A percentile compares a stretch with the other conserved stretches of the same genome.
Evolutionary conservation across 2,113 vertebrate species (phyloP).

Genomic region (Salvelinus sp.): DNA sequence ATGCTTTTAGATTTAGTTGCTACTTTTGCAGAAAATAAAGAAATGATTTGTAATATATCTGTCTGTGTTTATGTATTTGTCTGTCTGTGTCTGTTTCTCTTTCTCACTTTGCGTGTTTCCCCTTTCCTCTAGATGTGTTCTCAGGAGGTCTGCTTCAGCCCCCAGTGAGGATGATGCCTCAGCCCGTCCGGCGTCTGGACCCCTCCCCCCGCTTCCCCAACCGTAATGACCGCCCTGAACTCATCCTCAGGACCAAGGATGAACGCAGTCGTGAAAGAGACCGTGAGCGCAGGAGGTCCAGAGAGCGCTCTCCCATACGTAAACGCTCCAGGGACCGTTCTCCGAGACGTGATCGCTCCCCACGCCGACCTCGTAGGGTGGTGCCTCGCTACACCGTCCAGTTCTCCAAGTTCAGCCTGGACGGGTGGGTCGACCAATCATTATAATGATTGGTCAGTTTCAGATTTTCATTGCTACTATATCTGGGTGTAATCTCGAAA

Average conservation of each 20-base stretch:
- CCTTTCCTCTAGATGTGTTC: slow-evolving; percentile 68
- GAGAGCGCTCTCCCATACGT: slow-evolving; percentile 90
- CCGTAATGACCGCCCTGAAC: slow-evolving; percentile 90
- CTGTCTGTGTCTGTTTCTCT: not conserved
- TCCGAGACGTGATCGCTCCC: slow-evolving; percentile 89
- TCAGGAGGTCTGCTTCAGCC: slow-evolving; percentile 90
- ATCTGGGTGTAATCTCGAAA: not conserved
- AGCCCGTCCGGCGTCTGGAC: slow-evolving; percentile 89
- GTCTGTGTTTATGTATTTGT: not conserved
- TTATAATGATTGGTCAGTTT: not conserved
- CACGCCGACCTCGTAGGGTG: slow-evolving; percentile 86
- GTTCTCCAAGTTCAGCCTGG: slow-evolving; percentile 97
- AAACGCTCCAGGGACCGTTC: slow-evolving; percentile 95
- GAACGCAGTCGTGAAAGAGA: slow-evolving; percentile 95
- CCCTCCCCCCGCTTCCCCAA: slow-evolving; percentile 91
- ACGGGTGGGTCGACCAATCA: slow-evolving; percentile 79
- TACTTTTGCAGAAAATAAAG: too few species aligned
- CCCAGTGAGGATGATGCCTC: slow-evolving; percentile 93
- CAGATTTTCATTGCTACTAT: not conserved
- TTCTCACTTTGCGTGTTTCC: too few species aligned
- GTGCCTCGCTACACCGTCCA: slow-evolving; percentile 95
- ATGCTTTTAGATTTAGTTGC: too few species aligned
- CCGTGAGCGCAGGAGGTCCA: slow-evolving; percentile 89
- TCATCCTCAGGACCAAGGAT: slow-evolving; percentile 85
- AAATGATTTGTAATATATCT: too few species aligned